Evolutionary conservation across 2,888 invertebrate species (phyloP), one percentile per base, ranked within the genome.

Genomic region (Calameuta filiformis): DNA sequence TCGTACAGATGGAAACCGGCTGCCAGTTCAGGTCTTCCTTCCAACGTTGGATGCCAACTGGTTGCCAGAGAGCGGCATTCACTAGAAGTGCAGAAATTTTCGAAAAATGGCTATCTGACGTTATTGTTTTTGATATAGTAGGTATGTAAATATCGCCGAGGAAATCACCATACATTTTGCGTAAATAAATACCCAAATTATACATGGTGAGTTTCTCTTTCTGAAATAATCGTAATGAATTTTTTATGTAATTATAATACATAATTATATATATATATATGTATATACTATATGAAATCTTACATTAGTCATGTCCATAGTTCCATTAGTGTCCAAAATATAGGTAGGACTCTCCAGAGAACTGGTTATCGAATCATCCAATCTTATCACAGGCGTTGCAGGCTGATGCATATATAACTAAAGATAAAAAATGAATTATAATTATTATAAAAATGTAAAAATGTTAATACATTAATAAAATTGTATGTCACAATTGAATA

Each of bases 281-380:
- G 9, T 75, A 31, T 37, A 73, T 79, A 35, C 77, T 30, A n/a
- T 35, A 35, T 76, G 37, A 33, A 15, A 79, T 83, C 85, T 82
- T 81, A 88, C 88, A 35, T 85, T 83, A 1, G 85, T 78, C 83
- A 88, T 86, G n/a, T 81, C 79, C 31, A 76, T n/a, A 1, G 85
- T 71, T 31, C 1, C 15, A 40, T 40, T 6, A 40, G 40, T 40
- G 40, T 40, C 40, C 40, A 40, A 40, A 40, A 15, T 40, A 40
- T 40, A 40, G 15, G 15, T 40, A 15, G 15, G 40, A 40, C 40
- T 40, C 15, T 40, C 40, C 1, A 4, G 15, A 40, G 40, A 40
- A 40, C 40, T 40, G 15, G 15, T 40, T 40, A 40, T 40, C 15
- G 40, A 40, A 40, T 40, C 15, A 6, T 40, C 6, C 15, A 40